Percentiles rank a stretch among this genome's conserved stretches.
Evolutionary conservation across 2,113 vertebrate genomes (phyloP).

Genomic region (Ammospiza caudacuta): DNA sequence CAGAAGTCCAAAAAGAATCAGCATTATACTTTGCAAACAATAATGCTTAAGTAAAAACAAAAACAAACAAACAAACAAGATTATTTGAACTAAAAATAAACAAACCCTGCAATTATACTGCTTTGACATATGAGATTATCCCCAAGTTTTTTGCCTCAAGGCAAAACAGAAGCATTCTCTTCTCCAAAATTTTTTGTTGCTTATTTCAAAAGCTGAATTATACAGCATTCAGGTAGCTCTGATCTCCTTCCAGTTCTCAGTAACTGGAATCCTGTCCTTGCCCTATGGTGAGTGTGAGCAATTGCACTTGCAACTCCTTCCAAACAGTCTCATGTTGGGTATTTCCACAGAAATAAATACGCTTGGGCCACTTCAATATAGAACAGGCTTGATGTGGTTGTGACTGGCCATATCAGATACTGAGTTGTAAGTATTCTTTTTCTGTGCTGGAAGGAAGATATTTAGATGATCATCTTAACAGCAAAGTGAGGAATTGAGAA

Average conservation of each 20-base stretch:
- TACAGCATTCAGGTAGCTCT: neutral
- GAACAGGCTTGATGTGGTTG: neutral
- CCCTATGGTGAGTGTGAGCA: neutral
- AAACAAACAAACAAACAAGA: neutral
- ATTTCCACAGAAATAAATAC: neutral
- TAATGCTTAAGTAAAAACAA: constrained; percentile 11
- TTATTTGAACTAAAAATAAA: constrained; percentile 25
- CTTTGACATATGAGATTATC: constrained; percentile 29
- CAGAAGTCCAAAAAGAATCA: constrained; percentile 35
- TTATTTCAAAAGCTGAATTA: neutral
- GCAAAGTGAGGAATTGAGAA: neutral
- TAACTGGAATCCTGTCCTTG: neutral
- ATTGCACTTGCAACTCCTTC: constrained; percentile 21
- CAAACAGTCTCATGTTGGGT: neutral
- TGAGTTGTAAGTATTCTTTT: neutral
- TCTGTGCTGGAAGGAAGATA: neutral
- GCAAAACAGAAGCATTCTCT: neutral
- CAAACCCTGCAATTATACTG: neutral
- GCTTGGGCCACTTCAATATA: neutral
- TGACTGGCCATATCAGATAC: neutral
- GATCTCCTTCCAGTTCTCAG: neutral
- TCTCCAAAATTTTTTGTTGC: neutral
- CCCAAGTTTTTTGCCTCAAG: constrained; percentile 19
- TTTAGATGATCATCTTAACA: neutral
- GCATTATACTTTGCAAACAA: neutral